These are phyloP conservation scores for Porphyrio hochstetteri DNA, from an alignment of 2,113 vertebrate species.

Conservation along the genomic window DNA sequence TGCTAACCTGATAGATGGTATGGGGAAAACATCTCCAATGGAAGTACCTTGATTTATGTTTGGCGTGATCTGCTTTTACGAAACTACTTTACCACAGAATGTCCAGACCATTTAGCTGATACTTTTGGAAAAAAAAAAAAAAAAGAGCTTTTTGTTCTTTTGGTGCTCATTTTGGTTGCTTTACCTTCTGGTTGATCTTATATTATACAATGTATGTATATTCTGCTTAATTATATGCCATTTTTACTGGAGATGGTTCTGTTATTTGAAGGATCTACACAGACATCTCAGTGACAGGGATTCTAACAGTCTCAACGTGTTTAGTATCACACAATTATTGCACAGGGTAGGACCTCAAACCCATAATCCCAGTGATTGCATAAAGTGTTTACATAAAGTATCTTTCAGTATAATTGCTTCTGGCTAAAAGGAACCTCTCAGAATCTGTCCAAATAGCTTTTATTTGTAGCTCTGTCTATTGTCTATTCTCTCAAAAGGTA, in stretches of 20 bases:
- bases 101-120: neutral
- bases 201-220: neutral
- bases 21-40: neutral
- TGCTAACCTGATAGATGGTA: neutral
- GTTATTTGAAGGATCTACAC: neutral
- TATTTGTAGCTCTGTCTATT: neutral
- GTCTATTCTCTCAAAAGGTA: neutral
- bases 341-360: neutral
- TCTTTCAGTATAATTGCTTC: neutral
- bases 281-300: neutral
- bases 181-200: neutral
- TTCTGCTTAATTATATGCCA: neutral
- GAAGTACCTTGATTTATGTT: neutral
- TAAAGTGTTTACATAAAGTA: neutral
- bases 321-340: neutral
- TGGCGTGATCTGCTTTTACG: neutral
- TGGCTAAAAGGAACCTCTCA: neutral
- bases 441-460: neutral
- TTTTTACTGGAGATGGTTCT: neutral
- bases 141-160: neutral
- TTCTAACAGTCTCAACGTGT: neutral
- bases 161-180: neutral
- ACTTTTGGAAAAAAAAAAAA: neutral
- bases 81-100: neutral
- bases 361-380: neutral